Evolutionary conservation across 2,797 vertebrate genomes (phyloP), one percentile per base, ranked within the genome.

Genomic region (Eulemur albifrons): DNA sequence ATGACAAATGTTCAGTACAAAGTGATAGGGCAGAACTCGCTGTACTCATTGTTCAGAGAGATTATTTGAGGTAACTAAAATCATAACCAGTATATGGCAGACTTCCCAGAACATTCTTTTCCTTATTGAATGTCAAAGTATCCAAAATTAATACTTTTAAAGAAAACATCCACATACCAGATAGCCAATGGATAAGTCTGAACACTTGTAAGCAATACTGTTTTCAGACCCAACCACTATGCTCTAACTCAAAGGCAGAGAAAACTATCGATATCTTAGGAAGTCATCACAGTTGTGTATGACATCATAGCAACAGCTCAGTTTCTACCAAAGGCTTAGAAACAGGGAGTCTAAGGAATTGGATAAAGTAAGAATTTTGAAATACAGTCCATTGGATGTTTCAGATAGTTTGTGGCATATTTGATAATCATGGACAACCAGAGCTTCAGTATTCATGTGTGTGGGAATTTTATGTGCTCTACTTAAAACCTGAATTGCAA

Each of bases 121-220:
- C 54, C 48, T 86, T 67, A 69, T 13, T n/a, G 27, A 86, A 69
- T 45, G 7, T 80, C 52, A 76, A 89, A 82, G 15, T 54, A 73
- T 82, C 57, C 61, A 79, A 88, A 86, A 84, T 48, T 59, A 84
- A 96, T 88, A 50, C 17, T 90, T 77, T 52, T 59, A 54, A 70
- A 95, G 67, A 90, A 27, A 94, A 35, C 81, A 48, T n/a, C 54
- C 80, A 79, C 23, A 81, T 20, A n/a, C 2, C 63, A 25, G 7
- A 67, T 72, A 86, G 35, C 61, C 14, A 43, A 12, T 38, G 57
- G 30, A 83, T 21, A 87, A 59, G 35, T 21, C 48, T 59, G 83
- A 87, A 38, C 45, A 70, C 52, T 45, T 79, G 5, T 23, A 73
- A 48, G 30, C 54, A 91, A 72, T 93, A 81, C 20, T 63, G 38